Evolutionary conservation across 2,888 invertebrate genomes (phyloP).

Genomic region (Drosophila seclusa): DNA sequence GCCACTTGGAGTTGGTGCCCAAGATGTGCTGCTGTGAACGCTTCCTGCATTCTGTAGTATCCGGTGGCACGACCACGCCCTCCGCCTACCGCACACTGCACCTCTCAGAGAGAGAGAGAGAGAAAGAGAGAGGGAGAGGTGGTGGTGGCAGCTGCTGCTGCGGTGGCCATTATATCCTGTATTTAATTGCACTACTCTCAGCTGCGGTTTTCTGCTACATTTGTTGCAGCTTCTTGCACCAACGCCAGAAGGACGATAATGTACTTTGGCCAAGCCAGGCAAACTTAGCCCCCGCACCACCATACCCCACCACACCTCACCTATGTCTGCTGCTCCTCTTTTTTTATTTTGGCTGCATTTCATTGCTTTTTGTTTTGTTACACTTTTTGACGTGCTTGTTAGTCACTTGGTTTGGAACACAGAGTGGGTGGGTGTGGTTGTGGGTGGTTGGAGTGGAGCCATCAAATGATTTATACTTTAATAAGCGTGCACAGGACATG

Average conservation of each 20-base stretch:
- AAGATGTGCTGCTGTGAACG: conserved; percentile 61
- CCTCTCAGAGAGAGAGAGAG: neutral
- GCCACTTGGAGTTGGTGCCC: conserved; percentile 17
- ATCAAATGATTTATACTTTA: conserved; percentile 78
- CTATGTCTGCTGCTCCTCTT: conserved; percentile 9
- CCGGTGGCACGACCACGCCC: conserved; percentile 38
- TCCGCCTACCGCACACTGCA: neutral
- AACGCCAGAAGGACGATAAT: conserved; percentile 27
- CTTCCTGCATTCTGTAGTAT: conserved; percentile 60
- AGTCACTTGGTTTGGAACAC: conserved; percentile 38
- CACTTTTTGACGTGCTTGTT: conserved; percentile 61
- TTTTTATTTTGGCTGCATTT: conserved; percentile 34
- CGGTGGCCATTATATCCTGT: conserved; percentile 81
- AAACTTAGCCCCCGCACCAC: neutral
- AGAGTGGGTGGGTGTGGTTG: neutral
- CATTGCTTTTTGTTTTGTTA: conserved; percentile 16
- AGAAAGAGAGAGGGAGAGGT: neutral
- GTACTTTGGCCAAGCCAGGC: conserved; percentile 54
- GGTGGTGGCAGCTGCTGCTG: conserved; percentile 41
- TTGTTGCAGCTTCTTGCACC: conserved; percentile 72
- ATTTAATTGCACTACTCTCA: conserved; percentile 80
- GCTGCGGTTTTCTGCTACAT: conserved; percentile 81
- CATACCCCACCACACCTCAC: conserved; percentile 6
- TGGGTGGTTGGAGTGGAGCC: conserved; percentile 5
- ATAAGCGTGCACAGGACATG: conserved; percentile 76